A percentile compares a stretch with the other conserved stretches of the same genome.
Conservation (phyloP, 2,888 invertebrate genomes). For the Gastracanthus pulcherrimus region DNA sequence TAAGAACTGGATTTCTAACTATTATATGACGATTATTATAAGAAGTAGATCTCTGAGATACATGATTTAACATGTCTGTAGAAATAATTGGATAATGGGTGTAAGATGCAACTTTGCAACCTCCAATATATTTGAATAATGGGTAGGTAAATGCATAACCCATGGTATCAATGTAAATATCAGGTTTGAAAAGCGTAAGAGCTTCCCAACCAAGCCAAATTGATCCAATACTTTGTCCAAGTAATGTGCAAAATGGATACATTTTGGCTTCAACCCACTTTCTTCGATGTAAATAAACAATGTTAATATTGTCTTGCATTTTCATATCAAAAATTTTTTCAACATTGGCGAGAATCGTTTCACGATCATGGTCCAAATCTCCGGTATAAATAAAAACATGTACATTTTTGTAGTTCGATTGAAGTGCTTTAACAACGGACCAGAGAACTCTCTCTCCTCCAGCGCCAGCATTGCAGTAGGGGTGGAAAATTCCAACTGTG, state of each 20-base stretch:
- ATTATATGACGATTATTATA: conserved; percentile 93
- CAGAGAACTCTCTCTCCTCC: conserved; percentile 98
- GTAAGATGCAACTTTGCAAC: conserved; percentile 91
- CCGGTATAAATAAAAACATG: conserved; percentile 94
- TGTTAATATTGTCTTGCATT: conserved; percentile 84
- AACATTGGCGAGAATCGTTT: conserved; percentile 88
- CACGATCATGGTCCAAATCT: conserved; percentile 88
- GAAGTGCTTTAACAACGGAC: conserved; percentile 92
- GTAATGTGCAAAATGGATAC: conserved; percentile 94
- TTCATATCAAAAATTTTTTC: conserved; percentile 87
- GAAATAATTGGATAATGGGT: conserved; percentile 98
- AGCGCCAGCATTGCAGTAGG: conserved; percentile 98
- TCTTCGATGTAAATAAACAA: conserved; percentile 87
- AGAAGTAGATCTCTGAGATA: conserved; percentile 84
- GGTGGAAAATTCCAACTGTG: conserved; percentile 95
- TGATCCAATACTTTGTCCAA: conserved; percentile 95
- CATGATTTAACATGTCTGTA: conserved; percentile 93
- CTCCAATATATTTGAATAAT: conserved; percentile 91
- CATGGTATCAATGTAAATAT: conserved; percentile 95
- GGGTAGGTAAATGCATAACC: conserved; percentile 97
- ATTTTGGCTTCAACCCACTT: conserved; percentile 89
- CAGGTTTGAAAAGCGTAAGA: conserved; percentile 89
- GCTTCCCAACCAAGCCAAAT: conserved; percentile 94
- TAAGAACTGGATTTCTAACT: conserved; percentile 89
- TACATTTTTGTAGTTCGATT: conserved; percentile 83